Base-by-base conservation (phyloP, 2,113 vertebrate species). In the Xyrauchen texanus region DNA sequence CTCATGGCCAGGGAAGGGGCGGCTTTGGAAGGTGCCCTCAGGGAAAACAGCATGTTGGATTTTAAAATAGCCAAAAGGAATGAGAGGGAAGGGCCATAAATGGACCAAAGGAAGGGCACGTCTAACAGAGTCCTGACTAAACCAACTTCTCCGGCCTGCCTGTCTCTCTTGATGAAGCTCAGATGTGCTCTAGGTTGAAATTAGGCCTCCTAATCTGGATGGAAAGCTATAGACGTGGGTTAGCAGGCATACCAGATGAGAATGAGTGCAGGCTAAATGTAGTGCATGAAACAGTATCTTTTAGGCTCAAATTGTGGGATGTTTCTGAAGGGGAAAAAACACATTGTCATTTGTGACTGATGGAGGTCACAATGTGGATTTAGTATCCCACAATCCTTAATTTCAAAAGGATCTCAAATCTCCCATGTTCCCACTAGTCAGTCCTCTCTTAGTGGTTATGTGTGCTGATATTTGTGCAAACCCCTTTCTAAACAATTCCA, bases 61-160 rank as follows among this genome's bases (percentile, higher is more conserved):
- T 91, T 74, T 87, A 86, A 89, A 94, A 92, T 88, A 92, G 91
- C 88, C 89, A 82, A 84, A 91, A 85, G 84, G 81, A 83, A 84
- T 92, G 85, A 84, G 60, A 78, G 72, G 34, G 49, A 73, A 78
- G 64, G 75, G 78, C 74, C 79, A 77, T 63, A 77, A 80, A 72
- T 15, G 65, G 75, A 74, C 52, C 64, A 72, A 76, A 75, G 44
- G 64, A 74, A 74, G 64, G 68, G 74, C 78, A 11, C 13, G 66
- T 72, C 77, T 80, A 68, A 44, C 82, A 65, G 67, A 77, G 79
- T 72, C 78, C 76, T 68, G 68, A 65, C 63, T 75, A 77, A 77
- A 78, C 53, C 76, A 63, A 58, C 78, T 80, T 69, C 64, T 68
- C 82, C 71, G 69, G 78, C 82, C 74, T 67, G 82, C 65, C 73